Percentiles rank a stretch among this genome's conserved stretches.
Conservation (phyloP, 2,797 vertebrate genomes). For the Chaetophractus vellerosus region DNA sequence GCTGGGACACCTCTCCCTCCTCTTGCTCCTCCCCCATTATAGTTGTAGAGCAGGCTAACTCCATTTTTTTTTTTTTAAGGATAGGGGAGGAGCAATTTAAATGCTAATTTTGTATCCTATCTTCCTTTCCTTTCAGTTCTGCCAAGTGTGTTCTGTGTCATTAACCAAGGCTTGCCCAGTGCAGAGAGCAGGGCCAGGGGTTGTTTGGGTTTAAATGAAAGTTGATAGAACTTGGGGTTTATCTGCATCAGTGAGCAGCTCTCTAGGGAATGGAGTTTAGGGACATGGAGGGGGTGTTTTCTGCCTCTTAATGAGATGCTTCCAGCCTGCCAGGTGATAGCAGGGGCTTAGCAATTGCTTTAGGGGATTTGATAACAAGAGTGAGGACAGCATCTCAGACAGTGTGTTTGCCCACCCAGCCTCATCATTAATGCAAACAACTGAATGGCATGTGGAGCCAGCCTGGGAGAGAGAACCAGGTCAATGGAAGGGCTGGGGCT, state of each 20-base stretch:
- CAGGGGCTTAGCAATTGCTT: constrained; percentile 87
- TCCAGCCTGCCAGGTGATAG: constrained; percentile 86
- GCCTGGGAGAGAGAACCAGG: not conserved
- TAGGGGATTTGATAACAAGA: constrained; percentile 89
- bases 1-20: not conserved
- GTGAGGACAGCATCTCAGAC: constrained; percentile 80
- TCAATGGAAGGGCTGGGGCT: not conserved
- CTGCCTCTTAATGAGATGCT: constrained; percentile 88
- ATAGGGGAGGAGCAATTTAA: not conserved
- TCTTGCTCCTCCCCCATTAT: rapidly evolving
- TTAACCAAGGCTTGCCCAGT: constrained; percentile 64
- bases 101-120: constrained; percentile 10
- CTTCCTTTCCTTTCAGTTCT: not conserved
- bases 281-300: constrained; percentile 83
- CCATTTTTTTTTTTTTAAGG: not conserved
- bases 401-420: not conserved
- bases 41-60: not conserved
- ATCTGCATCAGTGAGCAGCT: constrained; percentile 76
- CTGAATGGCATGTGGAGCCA: constrained; percentile 57
- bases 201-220: constrained; percentile 87
- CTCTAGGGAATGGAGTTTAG: constrained; percentile 86
- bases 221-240: constrained; percentile 85
- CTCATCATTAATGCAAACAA: constrained; percentile 62
- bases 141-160: constrained; percentile 42
- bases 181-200: constrained; percentile 73